A percentile compares a stretch with the other conserved stretches of the same genome.
Evolutionary conservation across 2,888 invertebrate species (phyloP).

Genomic region (Corbicula japonica): DNA sequence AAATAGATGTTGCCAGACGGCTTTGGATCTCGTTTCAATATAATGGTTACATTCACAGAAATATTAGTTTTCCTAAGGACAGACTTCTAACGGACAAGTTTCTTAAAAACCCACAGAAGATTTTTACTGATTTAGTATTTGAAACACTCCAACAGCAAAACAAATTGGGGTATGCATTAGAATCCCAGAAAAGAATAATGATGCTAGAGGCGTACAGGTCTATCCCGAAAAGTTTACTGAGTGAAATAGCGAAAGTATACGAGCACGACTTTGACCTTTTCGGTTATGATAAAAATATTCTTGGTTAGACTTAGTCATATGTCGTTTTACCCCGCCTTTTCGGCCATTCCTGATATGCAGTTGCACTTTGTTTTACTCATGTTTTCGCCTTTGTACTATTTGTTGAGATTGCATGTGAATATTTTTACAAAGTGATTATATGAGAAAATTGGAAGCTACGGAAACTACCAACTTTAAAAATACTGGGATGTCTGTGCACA

Average conservation of each 20-base stretch:
- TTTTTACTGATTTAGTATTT: constrained; percentile 1
- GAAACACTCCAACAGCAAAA: background rate
- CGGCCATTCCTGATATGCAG: too few relatives aligned
- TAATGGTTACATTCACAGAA: constrained; percentile 59
- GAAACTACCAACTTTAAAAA: too few relatives aligned
- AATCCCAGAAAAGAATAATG: constrained; percentile 22
- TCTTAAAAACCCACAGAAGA: background rate
- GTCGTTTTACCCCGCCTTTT: too few relatives aligned
- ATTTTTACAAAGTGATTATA: too few relatives aligned
- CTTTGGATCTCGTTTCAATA: too few relatives aligned
- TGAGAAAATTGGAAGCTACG: too few relatives aligned
- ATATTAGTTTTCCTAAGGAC: constrained; percentile 8
- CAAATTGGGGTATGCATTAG: constrained; percentile 2
- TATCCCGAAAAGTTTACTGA: constrained; percentile 29
- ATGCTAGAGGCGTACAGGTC: constrained; percentile 50
- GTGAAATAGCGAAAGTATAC: constrained; percentile 33
- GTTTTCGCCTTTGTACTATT: too few relatives aligned
- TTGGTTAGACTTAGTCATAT: too few relatives aligned
- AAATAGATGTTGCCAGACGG: constrained; percentile 34
- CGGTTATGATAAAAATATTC: constrained; percentile 45
- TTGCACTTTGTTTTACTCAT: too few relatives aligned
- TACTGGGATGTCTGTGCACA: too few relatives aligned
- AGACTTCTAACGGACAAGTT: background rate
- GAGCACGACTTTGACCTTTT: constrained; percentile 63
- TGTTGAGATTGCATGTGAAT: too few relatives aligned